Evolutionary conservation across 2,888 invertebrate genomes (phyloP).

Genomic region (Cephus runcator): DNA sequence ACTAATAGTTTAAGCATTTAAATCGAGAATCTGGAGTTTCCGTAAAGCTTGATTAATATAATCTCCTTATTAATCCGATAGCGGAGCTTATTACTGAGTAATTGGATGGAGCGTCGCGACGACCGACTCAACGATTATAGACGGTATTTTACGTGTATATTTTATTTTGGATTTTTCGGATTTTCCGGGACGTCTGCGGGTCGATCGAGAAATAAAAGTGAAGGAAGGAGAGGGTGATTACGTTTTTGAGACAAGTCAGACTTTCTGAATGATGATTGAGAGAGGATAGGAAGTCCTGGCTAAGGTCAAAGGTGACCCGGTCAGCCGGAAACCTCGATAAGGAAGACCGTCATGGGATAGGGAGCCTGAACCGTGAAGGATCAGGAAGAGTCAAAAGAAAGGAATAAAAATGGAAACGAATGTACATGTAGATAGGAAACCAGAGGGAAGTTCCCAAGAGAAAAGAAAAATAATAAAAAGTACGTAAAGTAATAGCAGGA

Average conservation of each 20-base stretch:
- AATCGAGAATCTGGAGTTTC: conserved; percentile 24
- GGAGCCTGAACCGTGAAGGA: neutral
- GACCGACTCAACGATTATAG: neutral
- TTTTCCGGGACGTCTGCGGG: neutral
- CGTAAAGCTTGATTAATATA: conserved; percentile 47
- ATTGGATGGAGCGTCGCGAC: neutral
- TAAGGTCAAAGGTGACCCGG: neutral
- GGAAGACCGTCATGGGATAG: neutral
- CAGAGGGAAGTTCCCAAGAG: neutral
- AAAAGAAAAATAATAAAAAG: neutral
- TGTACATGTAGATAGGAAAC: neutral
- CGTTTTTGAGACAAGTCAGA: neutral
- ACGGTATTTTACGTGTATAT: neutral
- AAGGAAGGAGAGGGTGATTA: neutral
- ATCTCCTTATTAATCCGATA: conserved; percentile 41
- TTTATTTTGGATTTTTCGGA: neutral
- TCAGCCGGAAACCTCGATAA: conserved; percentile 27
- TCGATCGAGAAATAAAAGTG: neutral
- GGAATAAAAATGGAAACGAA: neutral
- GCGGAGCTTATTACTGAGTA: neutral
- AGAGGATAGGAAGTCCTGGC: neutral
- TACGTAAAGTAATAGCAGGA: neutral
- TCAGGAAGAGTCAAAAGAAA: neutral
- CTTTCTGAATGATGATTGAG: neutral
- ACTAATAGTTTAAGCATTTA: conserved; percentile 39